These are phyloP conservation scores for Homalodisca vitripennis DNA, from an alignment of 1,140 invertebrate species.

Conservation along the genomic window DNA sequence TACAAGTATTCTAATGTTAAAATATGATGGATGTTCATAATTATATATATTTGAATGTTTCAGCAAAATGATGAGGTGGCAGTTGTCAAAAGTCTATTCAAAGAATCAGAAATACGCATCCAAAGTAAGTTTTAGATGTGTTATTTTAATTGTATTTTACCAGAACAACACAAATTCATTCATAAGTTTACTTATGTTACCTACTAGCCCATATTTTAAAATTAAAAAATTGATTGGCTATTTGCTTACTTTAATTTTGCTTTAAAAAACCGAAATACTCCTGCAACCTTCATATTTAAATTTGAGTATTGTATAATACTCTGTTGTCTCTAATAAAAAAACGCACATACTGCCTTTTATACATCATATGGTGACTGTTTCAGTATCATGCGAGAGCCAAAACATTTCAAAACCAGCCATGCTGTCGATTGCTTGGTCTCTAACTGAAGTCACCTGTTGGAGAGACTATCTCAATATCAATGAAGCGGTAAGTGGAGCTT, in stretches of 20 bases:
- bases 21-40: no score
- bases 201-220: no score
- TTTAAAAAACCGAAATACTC: no score
- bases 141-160: no score
- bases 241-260: no score
- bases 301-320: neutral
- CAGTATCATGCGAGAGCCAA: neutral
- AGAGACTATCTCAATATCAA: conserved; percentile 29
- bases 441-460: conserved; percentile 18
- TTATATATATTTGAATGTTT: conserved; percentile 30
- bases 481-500: conserved; percentile 24
- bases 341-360: no score
- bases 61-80: conserved; percentile 9
- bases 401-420: neutral
- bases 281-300: neutral
- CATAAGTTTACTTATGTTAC: no score
- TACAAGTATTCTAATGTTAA: no score
- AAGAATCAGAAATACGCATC: conserved; percentile 21
- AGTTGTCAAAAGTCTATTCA: conserved; percentile 27
- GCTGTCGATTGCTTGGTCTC: neutral
- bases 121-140: conserved; percentile 9
- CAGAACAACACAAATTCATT: no score
- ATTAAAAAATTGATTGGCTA: no score
- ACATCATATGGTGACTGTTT: neutral
- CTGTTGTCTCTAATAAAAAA: conserved; percentile 1